phyloP scores from a whole-genome alignment of 2,888 invertebrate genomes.

The Athalia cordata region DNA sequence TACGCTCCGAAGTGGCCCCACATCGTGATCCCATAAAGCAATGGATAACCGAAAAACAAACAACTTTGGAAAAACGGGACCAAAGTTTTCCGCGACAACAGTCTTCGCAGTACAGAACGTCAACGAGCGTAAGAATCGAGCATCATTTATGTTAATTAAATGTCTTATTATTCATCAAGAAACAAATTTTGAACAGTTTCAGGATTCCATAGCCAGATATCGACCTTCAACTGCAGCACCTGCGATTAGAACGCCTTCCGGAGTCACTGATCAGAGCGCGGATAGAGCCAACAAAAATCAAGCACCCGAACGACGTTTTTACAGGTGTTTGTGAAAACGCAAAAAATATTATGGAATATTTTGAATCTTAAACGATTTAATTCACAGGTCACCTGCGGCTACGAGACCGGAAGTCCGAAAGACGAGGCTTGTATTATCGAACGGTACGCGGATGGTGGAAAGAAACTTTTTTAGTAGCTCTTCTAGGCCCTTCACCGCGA shows the following conservation, averaged over 20 bases:
- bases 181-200: background rate
- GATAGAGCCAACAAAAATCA: slow-evolving; percentile 30
- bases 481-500: slow-evolving; percentile 23
- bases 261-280: slow-evolving; percentile 31
- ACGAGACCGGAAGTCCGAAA: slow-evolving; percentile 22
- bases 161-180: too few species aligned
- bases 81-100: background rate
- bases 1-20: slow-evolving; percentile 10
- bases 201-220: slow-evolving; percentile 4
- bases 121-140: slow-evolving; percentile 13
- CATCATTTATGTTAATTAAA: background rate
- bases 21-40: slow-evolving; percentile 23
- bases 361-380: background rate
- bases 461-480: slow-evolving; percentile 4
- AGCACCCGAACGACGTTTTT: slow-evolving; percentile 28
- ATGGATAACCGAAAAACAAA: slow-evolving; percentile 22
- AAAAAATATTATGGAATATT: background rate
- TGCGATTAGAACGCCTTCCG: slow-evolving; percentile 11
- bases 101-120: background rate
- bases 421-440: slow-evolving; percentile 12
- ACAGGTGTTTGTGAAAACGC: slow-evolving; percentile 11
- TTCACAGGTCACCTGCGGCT: slow-evolving; percentile 16
- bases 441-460: slow-evolving; percentile 24
- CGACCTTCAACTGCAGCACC: slow-evolving; percentile 11
- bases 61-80: slow-evolving; percentile 25